Base-by-base conservation (phyloP, 2,888 invertebrate species). In the Beris morrisii region DNA sequence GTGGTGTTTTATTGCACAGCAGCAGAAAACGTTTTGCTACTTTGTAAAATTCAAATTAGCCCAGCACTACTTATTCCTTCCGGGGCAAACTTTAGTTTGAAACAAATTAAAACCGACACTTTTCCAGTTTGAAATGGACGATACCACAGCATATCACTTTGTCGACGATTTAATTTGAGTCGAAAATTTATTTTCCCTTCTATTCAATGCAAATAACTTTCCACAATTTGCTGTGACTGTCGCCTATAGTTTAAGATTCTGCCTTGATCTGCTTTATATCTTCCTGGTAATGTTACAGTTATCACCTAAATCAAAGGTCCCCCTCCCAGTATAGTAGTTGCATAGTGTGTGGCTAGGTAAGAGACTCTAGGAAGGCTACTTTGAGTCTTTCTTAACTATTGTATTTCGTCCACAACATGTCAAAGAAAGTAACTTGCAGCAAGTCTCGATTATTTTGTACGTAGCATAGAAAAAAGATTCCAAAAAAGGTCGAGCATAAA, bases 151-250 rank as follows among this genome's bases (percentile, higher is more conserved):
- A 22, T 58, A 58, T 5, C 38, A 38, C 45, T 58, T 58, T 58
- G 46, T 58, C 58, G 11, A 30, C 46, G 45, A 45, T 58, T 45
- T 58, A 30, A 58, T 46, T 58, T 58, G 58, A 57, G 30, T 28
- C 30, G 45, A 38, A 52, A 61, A 61, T 50, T 32, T 50, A 61
- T 61, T 61, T 45, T 52, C 54, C 46, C 53, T 61, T 66, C 66
- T 22, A 59, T 66, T 66, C 61, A 66, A 66, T 66, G 66, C 66
- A 66, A 66, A 66, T 66, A 54, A 61, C 61, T 66, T 66, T 66
- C 59, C 53, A 66, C 66, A 46, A 54, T 59, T 66, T 52, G 52
- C 59, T 55, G 45, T 31, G 9, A 57, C 38, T 58, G 58, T 58
- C 58, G 58, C 58, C 44, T 56, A 15, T 58, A 30, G 45, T 4